Evolutionary conservation across 2,888 invertebrate species (phyloP), one percentile per base, ranked within the genome.

Genomic region (Limulus polyphemus): DNA sequence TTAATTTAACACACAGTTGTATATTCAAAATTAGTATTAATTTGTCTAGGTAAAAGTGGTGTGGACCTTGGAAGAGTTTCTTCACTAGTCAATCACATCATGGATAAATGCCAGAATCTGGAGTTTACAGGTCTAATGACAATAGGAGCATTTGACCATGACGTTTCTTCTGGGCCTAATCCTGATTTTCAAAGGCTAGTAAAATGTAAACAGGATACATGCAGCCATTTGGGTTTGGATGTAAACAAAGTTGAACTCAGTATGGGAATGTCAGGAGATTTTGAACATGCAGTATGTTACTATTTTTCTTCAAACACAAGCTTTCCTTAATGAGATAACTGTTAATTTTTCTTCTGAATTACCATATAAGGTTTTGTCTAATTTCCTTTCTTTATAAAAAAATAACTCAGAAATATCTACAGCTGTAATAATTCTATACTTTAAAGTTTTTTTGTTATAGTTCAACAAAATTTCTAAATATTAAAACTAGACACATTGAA

Each of bases 241-340:
- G 72, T 75, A 67, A 78, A 82, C 55, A 76, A 81, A 46, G 74
- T 91, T 2, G 84, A 87, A 72, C 79, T 99, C 55, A 98, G 97
- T 57, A 99, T 99, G 98, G 99, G 99, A 70, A 99, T 99, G 99
- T 95, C 97, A 0, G 83, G 83, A 72, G 99, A 99, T 79, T 99
- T 84, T 81, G 91, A 92, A 77, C 88, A 90, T 79, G 99, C 99
- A 62, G 91, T 92, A 81, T 81, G 83, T 82, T 1, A 32, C 32
- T 32, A 7, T 32, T 32, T 32, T 32, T 5, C 32, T 32, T 32
- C 32, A 32, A 32, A 32, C 32, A 32, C 32, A 32, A 32, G 32
- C 32, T 32, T 32, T 32, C 32, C 32, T 32, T 32, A 32, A 32
- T 32, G 7, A 32, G 1, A 32, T 32, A 32, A 32, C 3, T 0